These are phyloP conservation scores for Gymnodraco acuticeps DNA, from an alignment of 2,797 vertebrate genomes.

Conservation along the genomic window DNA sequence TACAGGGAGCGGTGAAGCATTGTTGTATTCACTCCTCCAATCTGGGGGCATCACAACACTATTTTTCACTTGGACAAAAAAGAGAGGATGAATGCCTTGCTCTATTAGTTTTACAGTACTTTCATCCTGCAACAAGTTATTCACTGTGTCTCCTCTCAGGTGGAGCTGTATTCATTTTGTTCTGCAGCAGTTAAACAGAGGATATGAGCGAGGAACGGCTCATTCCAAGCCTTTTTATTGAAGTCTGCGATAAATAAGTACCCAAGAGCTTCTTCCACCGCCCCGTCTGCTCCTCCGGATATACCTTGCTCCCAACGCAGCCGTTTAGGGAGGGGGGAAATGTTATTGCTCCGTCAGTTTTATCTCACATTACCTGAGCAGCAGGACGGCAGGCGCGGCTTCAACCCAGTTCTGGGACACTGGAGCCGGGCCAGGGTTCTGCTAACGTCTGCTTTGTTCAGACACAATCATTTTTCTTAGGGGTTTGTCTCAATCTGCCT, in stretches of 20 bases:
- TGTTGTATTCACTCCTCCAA: slow-evolving; percentile 65
- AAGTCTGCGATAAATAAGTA: slow-evolving; percentile 65
- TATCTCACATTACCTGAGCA: slow-evolving; percentile 73
- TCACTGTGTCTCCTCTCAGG: slow-evolving; percentile 51
- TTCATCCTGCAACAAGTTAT: slow-evolving; percentile 67
- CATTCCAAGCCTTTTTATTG: slow-evolving; percentile 56
- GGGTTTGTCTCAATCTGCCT: background rate
- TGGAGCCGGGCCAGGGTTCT: slow-evolving; percentile 40
- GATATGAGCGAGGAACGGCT: slow-evolving; percentile 43
- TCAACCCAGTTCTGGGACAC: slow-evolving; percentile 37
- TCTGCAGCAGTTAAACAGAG: slow-evolving; percentile 53
- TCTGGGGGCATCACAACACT: slow-evolving; percentile 70
- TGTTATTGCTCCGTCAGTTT: slow-evolving; percentile 77
- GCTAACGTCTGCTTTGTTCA: slow-evolving; percentile 42
- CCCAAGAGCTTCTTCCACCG: slow-evolving; percentile 49
- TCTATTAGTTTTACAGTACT: slow-evolving; percentile 42
- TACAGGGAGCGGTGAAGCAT: slow-evolving; percentile 67
- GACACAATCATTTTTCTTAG: slow-evolving; percentile 16
- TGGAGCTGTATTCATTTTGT: slow-evolving; percentile 56
- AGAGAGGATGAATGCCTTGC: slow-evolving; percentile 12
- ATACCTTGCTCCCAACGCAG: slow-evolving; percentile 51
- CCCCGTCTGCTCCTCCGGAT: slow-evolving; percentile 67
- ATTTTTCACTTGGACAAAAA: slow-evolving; percentile 62
- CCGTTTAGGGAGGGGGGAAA: slow-evolving; percentile 52
- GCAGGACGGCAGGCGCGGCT: slow-evolving; percentile 49